Conservation (phyloP, 2,888 invertebrate species). For the Drosophila melanosoma region DNA sequence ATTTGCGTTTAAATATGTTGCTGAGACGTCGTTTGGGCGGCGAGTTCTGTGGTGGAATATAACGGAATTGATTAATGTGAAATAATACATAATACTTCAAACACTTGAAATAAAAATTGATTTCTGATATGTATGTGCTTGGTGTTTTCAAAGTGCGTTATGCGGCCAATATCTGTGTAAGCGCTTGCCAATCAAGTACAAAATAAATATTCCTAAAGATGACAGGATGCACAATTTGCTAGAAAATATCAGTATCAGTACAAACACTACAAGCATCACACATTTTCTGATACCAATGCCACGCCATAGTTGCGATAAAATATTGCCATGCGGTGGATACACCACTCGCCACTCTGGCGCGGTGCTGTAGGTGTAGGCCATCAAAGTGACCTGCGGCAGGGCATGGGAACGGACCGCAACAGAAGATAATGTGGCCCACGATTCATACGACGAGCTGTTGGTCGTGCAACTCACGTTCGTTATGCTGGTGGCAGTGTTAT, state of each 20-base stretch:
- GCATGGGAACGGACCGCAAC: constrained; percentile 34
- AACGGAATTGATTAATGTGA: constrained; percentile 23
- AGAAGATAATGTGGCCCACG: constrained; percentile 39
- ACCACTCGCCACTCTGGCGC: constrained; percentile 6
- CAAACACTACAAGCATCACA: not conserved
- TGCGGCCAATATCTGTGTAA: not conserved
- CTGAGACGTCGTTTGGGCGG: constrained; percentile 84
- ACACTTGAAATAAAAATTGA: not conserved
- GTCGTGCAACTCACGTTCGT: constrained; percentile 25
- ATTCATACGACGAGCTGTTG: constrained; percentile 44
- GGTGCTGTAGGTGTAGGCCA: constrained; percentile 10
- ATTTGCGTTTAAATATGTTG: constrained; percentile 84
- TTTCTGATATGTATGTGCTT: not conserved
- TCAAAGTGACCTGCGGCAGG: constrained; percentile 46
- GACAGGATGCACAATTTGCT: not conserved
- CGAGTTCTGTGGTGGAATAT: constrained; percentile 80
- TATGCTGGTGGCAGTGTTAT: not conserved
- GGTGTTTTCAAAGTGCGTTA: not conserved
- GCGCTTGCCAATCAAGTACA: not conserved
- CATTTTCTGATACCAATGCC: not conserved
- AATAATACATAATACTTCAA: not conserved
- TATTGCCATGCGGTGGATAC: not conserved
- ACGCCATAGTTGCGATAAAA: not conserved
- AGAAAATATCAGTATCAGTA: not conserved
- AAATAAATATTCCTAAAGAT: not conserved